Conservation (phyloP, 2,113 vertebrate species). For the Ictalurus punctatus region DNA sequence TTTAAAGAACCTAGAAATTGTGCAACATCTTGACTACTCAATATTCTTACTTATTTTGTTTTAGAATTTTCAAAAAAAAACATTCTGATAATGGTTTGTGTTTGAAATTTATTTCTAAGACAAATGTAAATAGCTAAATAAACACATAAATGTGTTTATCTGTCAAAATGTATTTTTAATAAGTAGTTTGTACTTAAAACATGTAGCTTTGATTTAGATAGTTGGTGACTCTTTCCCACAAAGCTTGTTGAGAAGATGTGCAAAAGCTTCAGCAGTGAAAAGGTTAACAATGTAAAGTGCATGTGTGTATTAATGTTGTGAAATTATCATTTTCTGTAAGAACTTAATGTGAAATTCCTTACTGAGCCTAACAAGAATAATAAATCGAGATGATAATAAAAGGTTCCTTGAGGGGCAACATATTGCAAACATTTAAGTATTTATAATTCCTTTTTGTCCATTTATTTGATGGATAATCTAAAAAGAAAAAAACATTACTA, state of each 20-base stretch:
- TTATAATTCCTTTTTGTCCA: conserved; percentile 13
- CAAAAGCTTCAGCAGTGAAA: background rate
- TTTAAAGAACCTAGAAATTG: no score
- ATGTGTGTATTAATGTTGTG: background rate
- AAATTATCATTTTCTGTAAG: background rate
- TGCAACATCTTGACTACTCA: no score
- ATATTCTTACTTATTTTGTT: no score
- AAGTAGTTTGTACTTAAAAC: background rate
- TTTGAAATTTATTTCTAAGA: background rate
- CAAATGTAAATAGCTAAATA: background rate
- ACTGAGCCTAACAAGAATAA: background rate
- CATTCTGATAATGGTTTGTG: no score
- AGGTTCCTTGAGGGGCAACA: background rate
- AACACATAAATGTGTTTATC: background rate
- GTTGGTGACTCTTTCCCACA: background rate
- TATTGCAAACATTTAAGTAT: background rate
- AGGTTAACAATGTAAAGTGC: background rate
- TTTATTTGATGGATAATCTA: background rate
- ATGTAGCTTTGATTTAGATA: background rate
- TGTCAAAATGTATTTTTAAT: background rate
- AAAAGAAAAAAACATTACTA: background rate
- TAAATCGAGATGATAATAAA: conserved; percentile 4
- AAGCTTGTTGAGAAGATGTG: background rate
- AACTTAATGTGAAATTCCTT: background rate
- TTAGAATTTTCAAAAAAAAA: no score